These are phyloP conservation scores for Aplocera efformata DNA, from an alignment of 2,888 invertebrate genomes.

Conservation along the genomic window DNA sequence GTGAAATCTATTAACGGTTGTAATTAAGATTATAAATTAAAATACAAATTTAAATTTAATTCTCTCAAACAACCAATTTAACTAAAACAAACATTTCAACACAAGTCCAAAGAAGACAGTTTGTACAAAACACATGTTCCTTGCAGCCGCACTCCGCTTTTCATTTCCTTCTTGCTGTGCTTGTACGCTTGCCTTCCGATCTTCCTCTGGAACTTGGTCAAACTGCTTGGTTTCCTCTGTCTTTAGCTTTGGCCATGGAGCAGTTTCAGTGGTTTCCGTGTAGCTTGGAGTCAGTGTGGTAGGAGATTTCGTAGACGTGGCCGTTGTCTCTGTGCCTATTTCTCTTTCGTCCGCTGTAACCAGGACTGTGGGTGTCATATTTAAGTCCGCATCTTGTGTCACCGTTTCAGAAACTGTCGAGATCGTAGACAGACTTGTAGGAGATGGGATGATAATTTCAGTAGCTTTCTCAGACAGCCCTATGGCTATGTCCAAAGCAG, in stretches of 20 bases:
- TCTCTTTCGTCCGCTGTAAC: neutral
- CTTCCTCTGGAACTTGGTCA: constrained; percentile 28
- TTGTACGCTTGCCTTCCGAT: constrained; percentile 36
- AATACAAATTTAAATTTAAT: constrained; percentile 17
- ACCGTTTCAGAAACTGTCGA: constrained; percentile 2
- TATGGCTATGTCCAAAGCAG: too few species aligned
- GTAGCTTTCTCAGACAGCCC: too few species aligned
- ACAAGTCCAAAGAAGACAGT: constrained; percentile 36
- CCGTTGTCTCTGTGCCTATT: neutral
- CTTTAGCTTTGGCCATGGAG: constrained; percentile 39
- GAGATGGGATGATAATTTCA: neutral
- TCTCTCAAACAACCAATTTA: constrained; percentile 25
- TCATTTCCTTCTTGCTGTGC: constrained; percentile 31
- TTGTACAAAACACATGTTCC: constrained; percentile 26
- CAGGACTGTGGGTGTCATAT: neutral
- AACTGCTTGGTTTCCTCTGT: constrained; percentile 21
- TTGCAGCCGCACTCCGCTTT: constrained; percentile 25
- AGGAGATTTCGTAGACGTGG: neutral
- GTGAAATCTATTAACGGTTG: too few species aligned
- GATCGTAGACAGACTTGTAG: neutral
- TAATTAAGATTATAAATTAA: neutral
- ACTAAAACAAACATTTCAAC: constrained; percentile 33
- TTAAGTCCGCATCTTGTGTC: constrained; percentile 1
- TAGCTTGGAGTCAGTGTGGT: neutral
- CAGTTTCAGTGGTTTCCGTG: constrained; percentile 2